Percentiles rank a stretch among this genome's conserved stretches.
phyloP scores from a whole-genome alignment of 2,113 vertebrate genomes.

The Phalacrocorax carbo region DNA sequence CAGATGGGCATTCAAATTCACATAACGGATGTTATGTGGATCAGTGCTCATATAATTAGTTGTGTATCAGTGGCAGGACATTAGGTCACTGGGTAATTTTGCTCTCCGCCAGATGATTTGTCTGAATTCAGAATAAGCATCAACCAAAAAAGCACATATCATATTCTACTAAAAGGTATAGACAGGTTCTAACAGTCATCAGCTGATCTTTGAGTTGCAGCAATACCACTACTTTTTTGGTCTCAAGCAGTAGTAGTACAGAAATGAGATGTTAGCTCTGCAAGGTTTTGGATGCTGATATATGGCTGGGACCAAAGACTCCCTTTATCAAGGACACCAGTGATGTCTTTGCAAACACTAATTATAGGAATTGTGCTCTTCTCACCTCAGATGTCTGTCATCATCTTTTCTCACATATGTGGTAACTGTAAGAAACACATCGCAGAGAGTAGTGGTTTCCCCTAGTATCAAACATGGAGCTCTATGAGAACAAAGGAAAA shows the following conservation, averaged over 20 bases:
- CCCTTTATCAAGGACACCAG: background rate
- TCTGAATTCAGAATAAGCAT: slow-evolving; percentile 26
- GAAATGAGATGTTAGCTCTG: background rate
- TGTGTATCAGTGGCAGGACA: slow-evolving; percentile 57
- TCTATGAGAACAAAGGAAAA: background rate
- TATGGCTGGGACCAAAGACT: background rate
- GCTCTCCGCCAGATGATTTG: background rate
- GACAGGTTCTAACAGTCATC: background rate
- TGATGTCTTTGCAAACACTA: background rate
- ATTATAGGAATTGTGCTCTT: background rate
- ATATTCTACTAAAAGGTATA: background rate
- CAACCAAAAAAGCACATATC: background rate
- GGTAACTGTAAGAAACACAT: background rate
- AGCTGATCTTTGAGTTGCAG: background rate
- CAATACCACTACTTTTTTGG: background rate
- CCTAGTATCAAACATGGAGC: background rate
- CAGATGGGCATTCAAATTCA: slow-evolving; percentile 67
- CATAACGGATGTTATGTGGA: slow-evolving; percentile 42
- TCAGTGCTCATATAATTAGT: slow-evolving; percentile 53
- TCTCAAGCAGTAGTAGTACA: background rate
- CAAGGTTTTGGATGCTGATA: background rate
- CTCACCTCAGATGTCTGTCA: background rate
- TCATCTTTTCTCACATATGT: background rate
- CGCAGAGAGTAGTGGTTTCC: background rate
- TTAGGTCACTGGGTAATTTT: slow-evolving; percentile 53